Evolutionary conservation across 1,140 invertebrate species (phyloP).

Genomic region (Heliconius hewitsoni): DNA sequence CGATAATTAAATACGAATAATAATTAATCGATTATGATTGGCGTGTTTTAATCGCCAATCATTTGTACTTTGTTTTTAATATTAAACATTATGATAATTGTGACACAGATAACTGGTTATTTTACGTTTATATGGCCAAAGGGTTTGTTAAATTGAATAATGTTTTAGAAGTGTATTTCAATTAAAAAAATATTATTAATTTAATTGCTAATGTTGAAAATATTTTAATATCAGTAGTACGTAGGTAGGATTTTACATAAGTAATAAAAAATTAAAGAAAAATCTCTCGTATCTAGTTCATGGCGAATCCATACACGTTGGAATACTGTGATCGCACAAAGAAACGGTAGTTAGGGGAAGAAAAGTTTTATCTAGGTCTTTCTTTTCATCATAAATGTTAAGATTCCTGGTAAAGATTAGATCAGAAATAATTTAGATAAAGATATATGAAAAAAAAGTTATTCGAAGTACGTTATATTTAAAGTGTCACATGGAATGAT

Average conservation of each 20-base stretch:
- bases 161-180: no score
- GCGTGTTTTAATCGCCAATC: neutral
- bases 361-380: conserved; percentile 12
- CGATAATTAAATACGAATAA: conserved; percentile 10
- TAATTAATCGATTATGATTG: conserved; percentile 5
- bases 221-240: no score
- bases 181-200: no score
- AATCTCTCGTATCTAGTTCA: neutral
- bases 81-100: conserved; percentile 8
- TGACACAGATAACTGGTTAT: neutral
- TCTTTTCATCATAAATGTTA: conserved; percentile 2
- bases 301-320: neutral
- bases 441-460: neutral
- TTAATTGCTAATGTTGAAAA: neutral
- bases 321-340: conserved; percentile 5
- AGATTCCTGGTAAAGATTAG: neutral
- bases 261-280: neutral
- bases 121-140: neutral
- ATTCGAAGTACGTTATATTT: neutral
- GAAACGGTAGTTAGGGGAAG: neutral
- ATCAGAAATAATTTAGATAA: neutral
- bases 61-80: neutral
- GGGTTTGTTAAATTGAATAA: no score
- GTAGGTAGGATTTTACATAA: neutral
- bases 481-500: neutral